Base-by-base conservation (phyloP, 2,888 invertebrate genomes). In the Cheilosia vulpina region DNA sequence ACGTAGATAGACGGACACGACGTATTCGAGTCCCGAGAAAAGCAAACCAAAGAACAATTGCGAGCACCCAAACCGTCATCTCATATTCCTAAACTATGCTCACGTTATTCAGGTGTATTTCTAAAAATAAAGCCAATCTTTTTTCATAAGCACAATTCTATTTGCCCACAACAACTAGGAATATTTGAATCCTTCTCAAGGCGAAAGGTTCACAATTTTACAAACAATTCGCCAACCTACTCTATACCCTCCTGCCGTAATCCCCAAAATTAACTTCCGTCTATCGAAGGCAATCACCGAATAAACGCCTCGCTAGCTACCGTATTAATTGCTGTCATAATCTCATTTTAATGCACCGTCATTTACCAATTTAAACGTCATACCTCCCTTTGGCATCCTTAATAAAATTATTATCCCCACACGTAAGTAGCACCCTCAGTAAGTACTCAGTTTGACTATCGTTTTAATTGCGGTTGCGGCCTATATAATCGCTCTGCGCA, bases 291-390 rank as follows among this genome's bases (percentile, higher is more conserved):
- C 52, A 76, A 53, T 76, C 60, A 60, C 9, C 43, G 53, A 69
- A 47, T 55, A 63, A 41, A n/a, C 50, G 62, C 60, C 31, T 50
- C 66, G 31, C 60, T 27, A 50, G 55, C 41, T 41, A 63, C 41
- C 9, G 11, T 38, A 69, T 57, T 78, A 71, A 78, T 71, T 78
- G 69, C 50, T 50, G 47, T 58, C 57, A 52, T 78, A 78, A 78
- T 78, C 69, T 68, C 69, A 69, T 52, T 69, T 77, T 62, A 63
- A 71, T 78, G 63, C 50, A 21, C 55, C 38, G 55, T 50, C 71
- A 57, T 68, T 77, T 69, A 62, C 68, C 77, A 77, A 77, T 69
- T 77, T 62, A 62, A 24, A 43, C 69, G 45, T 38, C 47, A 43
- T 41, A 55, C 17, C 69, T 15, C 45, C 68, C 68, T 53, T 43